Base-by-base conservation (phyloP, 1,140 invertebrate species). In the Grapholita molesta region DNA sequence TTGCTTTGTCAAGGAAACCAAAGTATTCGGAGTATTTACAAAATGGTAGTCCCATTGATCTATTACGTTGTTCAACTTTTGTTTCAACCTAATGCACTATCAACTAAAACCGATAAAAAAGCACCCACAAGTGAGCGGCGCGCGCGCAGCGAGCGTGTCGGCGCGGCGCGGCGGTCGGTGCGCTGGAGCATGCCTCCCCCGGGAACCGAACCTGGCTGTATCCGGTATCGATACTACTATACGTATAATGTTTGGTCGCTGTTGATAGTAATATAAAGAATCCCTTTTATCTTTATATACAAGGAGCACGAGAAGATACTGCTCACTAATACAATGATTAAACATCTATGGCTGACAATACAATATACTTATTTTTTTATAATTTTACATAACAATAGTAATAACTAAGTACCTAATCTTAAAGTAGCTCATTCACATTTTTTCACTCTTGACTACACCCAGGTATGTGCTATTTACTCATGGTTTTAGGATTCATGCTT, bases 131-230 rank as follows among this genome's bases (percentile, higher is more conserved):
- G 79, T 77, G 71, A 73, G 72, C 33, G 71, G 68, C 71, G 67
- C 65, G 68, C 48, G 69, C 52, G 70, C 77, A 74, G 23, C 70
- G 21, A 70, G 72, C 81, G 81, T 81, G 78, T 69, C 79, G 82
- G 70, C 70, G 76, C 77, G 73, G 23, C 70, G 21, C 69, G 72
- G 80, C 80, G 79, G 78, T 69, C 79, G 82, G 70, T 69, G 76
- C 83, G 78, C 64, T 77, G 78, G 76, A 82, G 55, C 82, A 79
- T 81, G 79, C 77, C 74, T 74, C 82, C 78, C 73, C 73, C 72
- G 71, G 80, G 78, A 79, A 75, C 48, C 66, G 70, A 72, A 74
- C 68, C 72, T 70, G 72, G 42, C 8, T 70, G 71, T 79, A 82
- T 84, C 80, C 83, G 80, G 80, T 83, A 66, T 78, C 72, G 68